These are phyloP conservation scores for Lindbergichthys nudifrons DNA, from an alignment of 2,797 vertebrate genomes.

Conservation along the genomic window DNA sequence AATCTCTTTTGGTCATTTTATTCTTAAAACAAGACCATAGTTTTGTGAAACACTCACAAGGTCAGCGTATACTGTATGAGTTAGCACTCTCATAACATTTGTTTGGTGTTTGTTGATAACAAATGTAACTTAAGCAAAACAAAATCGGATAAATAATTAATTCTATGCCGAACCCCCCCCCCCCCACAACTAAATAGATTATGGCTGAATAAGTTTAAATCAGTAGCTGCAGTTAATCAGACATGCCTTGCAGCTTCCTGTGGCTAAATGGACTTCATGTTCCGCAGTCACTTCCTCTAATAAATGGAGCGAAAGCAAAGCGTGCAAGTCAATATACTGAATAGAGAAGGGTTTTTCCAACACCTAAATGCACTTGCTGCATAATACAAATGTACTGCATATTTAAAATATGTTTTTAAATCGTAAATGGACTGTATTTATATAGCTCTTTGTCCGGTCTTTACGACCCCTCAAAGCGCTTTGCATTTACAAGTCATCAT, in stretches of 20 bases:
- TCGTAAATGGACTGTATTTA: too few relatives aligned
- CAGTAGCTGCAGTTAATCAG: not conserved
- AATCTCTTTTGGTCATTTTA: not conserved
- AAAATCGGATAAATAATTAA: not conserved
- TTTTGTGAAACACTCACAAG: not conserved
- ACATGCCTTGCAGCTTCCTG: not conserved
- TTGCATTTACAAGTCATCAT: too few relatives aligned
- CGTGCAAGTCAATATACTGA: too few relatives aligned
- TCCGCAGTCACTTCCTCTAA: conserved; percentile 33
- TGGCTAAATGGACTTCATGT: not conserved
- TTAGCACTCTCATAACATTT: not conserved
- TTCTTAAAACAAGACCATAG: not conserved
- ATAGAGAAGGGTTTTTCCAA: too few relatives aligned
- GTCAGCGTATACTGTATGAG: not conserved
- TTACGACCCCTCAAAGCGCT: too few relatives aligned
- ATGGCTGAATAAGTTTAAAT: not conserved
- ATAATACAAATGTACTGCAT: too few relatives aligned
- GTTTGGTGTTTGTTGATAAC: not conserved
- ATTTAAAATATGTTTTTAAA: too few relatives aligned
- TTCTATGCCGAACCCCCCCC: not conserved
- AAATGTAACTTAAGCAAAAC: not conserved
- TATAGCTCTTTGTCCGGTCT: too few relatives aligned
- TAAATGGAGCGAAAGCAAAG: too few relatives aligned
- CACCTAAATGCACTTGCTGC: too few relatives aligned
- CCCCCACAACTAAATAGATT: not conserved